Base-by-base conservation (phyloP, 1,140 invertebrate species). In the Zaprionus vittiger region DNA sequence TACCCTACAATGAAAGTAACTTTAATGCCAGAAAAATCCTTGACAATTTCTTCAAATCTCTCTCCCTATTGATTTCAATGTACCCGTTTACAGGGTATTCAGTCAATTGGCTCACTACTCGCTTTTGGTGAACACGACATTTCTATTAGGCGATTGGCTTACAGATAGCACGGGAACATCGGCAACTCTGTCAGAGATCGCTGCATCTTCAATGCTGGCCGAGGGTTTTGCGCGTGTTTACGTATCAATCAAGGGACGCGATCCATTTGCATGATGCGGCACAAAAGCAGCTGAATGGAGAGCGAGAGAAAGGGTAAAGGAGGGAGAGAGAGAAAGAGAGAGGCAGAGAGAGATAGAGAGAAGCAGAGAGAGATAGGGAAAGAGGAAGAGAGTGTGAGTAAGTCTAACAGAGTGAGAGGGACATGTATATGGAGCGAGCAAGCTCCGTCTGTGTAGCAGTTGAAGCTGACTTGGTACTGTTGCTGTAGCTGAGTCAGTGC, bases 181-280 rank as follows among this genome's bases (percentile, higher is more conserved):
- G 38, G 38, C 38, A 49, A 49, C 47, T 52, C 56, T 15, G 24
- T 28, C 26, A 77, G 41, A 49, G 54, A 81, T 81, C 74, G 81
- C 76, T 72, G 41, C 54, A 44, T 68, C 65, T 68, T 72, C 70
- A 67, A 84, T 55, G 66, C 66, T 34, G 37, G 69, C 52, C 37
- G 83, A 81, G 84, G 77, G 83, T 78, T 86, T 82, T 90, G 84
- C 84, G 84, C 75, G 85, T 89, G 85, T 84, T 90, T 89, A 84
- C 70, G 85, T 84, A 89, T 83, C 85, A 89, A 89, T 89, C 84
- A 90, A 81, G 70, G 80, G 75, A 77, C 65, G 68, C 74, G 84
- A 83, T 89, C 84, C 79, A 90, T 81, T 84, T 81, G 84, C 81
- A 89, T 89, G 84, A 89, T 89, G 81, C 12, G 85, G 84, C 85